These are phyloP conservation scores for Polia nebulosa DNA, from an alignment of 2,888 invertebrate species.

Conservation along the genomic window DNA sequence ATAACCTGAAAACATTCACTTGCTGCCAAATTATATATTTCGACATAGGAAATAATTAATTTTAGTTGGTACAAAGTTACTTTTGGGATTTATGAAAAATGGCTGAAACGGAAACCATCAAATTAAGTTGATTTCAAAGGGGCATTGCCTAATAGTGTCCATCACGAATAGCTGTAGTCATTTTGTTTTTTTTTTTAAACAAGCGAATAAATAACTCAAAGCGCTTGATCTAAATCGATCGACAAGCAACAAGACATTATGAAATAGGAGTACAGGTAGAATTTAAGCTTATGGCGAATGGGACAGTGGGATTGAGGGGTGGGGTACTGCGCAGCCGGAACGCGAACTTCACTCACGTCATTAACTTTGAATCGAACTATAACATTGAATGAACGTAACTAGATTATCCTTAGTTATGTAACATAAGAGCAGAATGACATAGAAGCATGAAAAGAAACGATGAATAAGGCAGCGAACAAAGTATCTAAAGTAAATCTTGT, in stretches of 20 bases:
- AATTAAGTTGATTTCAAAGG: background rate
- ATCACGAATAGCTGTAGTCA: background rate
- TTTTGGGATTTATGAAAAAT: conserved; percentile 24
- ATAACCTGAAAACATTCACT: conserved; percentile 61
- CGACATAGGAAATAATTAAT: conserved; percentile 65
- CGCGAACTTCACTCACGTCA: no score
- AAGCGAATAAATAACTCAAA: background rate
- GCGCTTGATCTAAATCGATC: background rate
- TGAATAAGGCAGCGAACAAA: background rate
- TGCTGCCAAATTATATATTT: conserved; percentile 54
- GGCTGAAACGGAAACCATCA: background rate
- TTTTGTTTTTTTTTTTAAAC: background rate
- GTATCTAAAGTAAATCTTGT: conserved; percentile 1
- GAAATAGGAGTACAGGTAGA: background rate
- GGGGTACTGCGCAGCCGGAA: no score
- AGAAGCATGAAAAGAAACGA: background rate
- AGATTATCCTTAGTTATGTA: no score
- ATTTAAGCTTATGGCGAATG: no score
- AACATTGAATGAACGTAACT: background rate
- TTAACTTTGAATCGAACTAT: no score
- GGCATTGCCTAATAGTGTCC: background rate
- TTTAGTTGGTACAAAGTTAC: conserved; percentile 33
- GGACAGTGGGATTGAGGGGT: no score
- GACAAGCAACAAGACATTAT: background rate
- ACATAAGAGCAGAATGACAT: no score